Evolutionary conservation across 2,113 vertebrate species (phyloP).

Genomic region (Phyllopteryx taeniolatus): DNA sequence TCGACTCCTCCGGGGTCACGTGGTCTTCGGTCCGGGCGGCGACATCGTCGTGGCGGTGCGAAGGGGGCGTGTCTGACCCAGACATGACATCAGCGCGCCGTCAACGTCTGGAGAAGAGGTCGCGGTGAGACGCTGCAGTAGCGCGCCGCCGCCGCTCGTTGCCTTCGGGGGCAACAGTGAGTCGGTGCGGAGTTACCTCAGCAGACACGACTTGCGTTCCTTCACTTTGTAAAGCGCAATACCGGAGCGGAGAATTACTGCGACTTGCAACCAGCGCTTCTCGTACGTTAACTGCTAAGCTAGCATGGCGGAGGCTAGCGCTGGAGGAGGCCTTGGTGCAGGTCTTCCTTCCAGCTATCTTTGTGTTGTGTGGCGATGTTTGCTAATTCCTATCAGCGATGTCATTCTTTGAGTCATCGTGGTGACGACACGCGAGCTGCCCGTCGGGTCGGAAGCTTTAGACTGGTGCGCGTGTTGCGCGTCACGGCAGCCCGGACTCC

Average conservation of each 20-base stretch:
- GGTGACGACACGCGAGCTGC: not conserved
- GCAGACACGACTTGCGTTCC: not conserved
- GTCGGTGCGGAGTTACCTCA: not conserved
- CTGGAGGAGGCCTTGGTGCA: not conserved
- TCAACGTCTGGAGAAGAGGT: slow-evolving; percentile 30
- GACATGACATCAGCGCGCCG: slow-evolving; percentile 46
- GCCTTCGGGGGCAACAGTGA: not conserved
- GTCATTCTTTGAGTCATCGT: not conserved
- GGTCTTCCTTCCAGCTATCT: not conserved
- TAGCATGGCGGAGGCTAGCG: not conserved
- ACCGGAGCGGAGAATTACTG: not conserved
- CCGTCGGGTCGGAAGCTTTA: not conserved
- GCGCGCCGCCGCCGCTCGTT: not conserved
- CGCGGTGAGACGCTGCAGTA: not conserved
- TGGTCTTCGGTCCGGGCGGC: not conserved
- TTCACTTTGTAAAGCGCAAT: not conserved
- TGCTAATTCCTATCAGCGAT: not conserved
- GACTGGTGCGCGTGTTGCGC: not conserved
- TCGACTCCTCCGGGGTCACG: slow-evolving; percentile 1
- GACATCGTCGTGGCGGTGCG: not conserved
- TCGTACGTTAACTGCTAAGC: not conserved
- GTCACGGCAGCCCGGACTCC: no score
- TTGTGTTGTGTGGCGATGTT: not conserved
- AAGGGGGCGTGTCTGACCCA: not conserved
- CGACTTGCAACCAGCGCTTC: not conserved